Conservation (phyloP, 2,797 vertebrate species). For the Hephaestus fuliginosus region DNA sequence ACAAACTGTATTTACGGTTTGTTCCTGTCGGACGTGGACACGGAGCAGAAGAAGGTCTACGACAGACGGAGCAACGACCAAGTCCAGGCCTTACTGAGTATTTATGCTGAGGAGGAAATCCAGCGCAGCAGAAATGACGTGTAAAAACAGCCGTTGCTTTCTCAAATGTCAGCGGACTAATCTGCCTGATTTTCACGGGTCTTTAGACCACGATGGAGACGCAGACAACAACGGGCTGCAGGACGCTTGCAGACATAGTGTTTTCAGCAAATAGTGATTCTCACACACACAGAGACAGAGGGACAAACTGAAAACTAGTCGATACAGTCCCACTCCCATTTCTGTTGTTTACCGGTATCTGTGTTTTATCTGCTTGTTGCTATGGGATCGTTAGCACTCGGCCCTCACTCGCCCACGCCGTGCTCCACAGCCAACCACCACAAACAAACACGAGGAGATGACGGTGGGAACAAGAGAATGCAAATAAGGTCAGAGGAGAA, state of each 20-base stretch:
- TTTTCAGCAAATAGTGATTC: background rate
- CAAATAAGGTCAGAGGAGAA: background rate
- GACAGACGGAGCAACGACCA: no score
- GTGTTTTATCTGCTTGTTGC: conserved; percentile 35
- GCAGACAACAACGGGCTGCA: no score
- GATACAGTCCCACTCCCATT: background rate
- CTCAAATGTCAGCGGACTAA: no score
- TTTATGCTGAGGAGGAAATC: no score
- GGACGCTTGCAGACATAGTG: background rate
- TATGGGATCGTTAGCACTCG: conserved; percentile 4
- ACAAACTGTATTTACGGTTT: no score
- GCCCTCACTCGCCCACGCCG: background rate
- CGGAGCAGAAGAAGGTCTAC: no score
- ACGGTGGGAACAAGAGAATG: background rate
- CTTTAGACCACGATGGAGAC: no score
- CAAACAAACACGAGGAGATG: background rate
- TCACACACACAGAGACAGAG: background rate
- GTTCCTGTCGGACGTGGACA: no score
- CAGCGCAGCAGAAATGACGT: no score
- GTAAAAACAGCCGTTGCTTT: no score
- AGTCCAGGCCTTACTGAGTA: no score
- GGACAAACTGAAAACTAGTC: background rate
- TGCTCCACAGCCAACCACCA: background rate
- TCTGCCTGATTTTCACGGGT: no score
- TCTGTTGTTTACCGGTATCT: conserved; percentile 27